These are phyloP conservation scores for Salvator merianae DNA, from an alignment of 2,113 vertebrate species.

Conservation along the genomic window DNA sequence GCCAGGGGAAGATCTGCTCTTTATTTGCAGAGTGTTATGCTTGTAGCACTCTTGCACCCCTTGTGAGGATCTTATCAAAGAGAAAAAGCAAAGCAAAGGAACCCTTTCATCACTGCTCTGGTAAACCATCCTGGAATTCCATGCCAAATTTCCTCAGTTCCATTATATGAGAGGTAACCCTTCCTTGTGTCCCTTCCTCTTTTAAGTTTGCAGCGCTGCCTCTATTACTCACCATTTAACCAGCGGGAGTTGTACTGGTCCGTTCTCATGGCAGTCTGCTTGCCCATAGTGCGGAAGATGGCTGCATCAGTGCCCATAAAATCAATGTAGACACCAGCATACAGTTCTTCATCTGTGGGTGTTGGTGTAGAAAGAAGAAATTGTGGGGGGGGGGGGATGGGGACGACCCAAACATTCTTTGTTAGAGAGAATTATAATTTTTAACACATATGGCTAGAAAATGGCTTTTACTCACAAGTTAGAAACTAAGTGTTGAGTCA, in stretches of 20 bases:
- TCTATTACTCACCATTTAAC: slow-evolving; percentile 86
- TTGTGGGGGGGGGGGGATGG: too few relatives aligned
- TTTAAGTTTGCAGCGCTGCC: too few relatives aligned
- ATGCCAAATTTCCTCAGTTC: too few relatives aligned
- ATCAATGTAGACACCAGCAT: slow-evolving; percentile 96
- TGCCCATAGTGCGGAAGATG: slow-evolving; percentile 96
- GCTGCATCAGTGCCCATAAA: slow-evolving; percentile 99
- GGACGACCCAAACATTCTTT: neutral
- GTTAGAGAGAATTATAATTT: neutral
- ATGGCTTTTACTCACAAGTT: neutral
- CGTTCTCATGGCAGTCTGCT: slow-evolving; percentile 97
- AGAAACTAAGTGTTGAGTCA: neutral
- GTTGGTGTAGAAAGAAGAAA: slow-evolving; percentile 36
- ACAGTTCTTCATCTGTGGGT: slow-evolving; percentile 93
- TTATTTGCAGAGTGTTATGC: too few relatives aligned
- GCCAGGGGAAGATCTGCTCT: too few relatives aligned
- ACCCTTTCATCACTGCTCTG: neutral
- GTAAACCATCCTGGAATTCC: neutral
- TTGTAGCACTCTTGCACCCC: too few relatives aligned
- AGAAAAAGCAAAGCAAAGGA: neutral
- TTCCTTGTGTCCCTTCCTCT: too few relatives aligned
- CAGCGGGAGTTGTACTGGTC: slow-evolving; percentile 99
- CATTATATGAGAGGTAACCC: too few relatives aligned
- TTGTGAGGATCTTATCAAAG: too few relatives aligned
- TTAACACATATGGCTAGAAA: neutral